These are phyloP conservation scores for Heterotilapia buettikoferi DNA, from an alignment of 2,113 vertebrate genomes.

Conservation along the genomic window DNA sequence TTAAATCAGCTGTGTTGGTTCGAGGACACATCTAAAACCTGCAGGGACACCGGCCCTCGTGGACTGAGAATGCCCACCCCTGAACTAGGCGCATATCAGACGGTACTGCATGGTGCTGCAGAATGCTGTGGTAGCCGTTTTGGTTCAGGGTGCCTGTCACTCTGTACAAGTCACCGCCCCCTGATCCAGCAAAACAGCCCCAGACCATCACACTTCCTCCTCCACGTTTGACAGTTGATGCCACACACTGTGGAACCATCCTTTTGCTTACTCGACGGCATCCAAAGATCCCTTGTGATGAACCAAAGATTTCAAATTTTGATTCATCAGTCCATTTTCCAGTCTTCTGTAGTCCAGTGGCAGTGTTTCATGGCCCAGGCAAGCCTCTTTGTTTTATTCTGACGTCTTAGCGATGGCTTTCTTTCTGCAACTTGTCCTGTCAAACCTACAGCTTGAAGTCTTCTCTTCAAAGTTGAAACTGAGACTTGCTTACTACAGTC, in stretches of 20 bases:
- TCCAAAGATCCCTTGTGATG: not conserved
- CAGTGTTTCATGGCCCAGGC: not conserved
- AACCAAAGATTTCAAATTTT: not conserved
- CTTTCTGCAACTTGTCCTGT: not conserved
- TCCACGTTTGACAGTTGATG: not conserved
- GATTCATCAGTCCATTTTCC: not conserved
- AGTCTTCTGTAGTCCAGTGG: not conserved
- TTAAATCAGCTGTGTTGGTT: too few species aligned
- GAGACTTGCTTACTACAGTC: not conserved
- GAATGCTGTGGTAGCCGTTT: not conserved
- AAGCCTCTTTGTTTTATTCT: not conserved
- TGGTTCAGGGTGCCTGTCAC: not conserved
- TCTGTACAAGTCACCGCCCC: not conserved
- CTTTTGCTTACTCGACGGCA: not conserved
- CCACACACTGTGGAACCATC: not conserved
- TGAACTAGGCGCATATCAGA: not conserved
- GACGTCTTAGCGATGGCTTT: fast-evolving
- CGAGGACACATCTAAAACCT: too few species aligned
- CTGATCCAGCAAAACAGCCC: not conserved
- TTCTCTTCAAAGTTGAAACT: not conserved
- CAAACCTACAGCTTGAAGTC: not conserved
- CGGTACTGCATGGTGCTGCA: not conserved
- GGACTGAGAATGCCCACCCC: too few species aligned
- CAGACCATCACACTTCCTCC: not conserved
- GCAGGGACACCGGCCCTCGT: too few species aligned